Evolutionary conservation across 2,888 invertebrate species (phyloP).

Genomic region (Brenthis hecate): DNA sequence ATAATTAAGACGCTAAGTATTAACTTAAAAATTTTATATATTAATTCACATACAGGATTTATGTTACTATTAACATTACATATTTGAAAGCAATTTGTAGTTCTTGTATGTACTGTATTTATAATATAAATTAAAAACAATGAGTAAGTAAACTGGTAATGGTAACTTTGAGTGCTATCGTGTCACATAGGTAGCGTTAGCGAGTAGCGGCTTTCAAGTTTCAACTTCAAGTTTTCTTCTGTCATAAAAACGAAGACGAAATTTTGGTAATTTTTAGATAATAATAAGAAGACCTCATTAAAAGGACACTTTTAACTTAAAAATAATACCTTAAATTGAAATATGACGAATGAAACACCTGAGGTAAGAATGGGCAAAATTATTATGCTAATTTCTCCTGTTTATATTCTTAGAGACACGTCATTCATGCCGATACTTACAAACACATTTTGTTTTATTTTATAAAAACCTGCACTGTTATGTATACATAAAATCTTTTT

Average conservation of each 20-base stretch:
- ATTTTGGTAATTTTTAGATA: background rate
- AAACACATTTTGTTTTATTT: background rate
- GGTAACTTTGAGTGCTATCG: conserved; percentile 1
- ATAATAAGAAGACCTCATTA: background rate
- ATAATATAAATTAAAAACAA: too few species aligned
- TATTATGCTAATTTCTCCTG: background rate
- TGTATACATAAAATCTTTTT: too few species aligned
- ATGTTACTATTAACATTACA: too few species aligned
- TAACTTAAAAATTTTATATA: too few species aligned
- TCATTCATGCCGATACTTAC: conserved; percentile 43
- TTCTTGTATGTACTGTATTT: too few species aligned
- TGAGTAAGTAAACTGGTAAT: background rate
- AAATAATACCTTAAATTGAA: background rate
- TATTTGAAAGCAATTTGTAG: too few species aligned
- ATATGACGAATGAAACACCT: conserved; percentile 61
- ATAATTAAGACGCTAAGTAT: too few species aligned
- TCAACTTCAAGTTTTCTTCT: conserved; percentile 1
- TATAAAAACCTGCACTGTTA: background rate
- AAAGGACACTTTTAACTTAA: background rate
- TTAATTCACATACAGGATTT: too few species aligned
- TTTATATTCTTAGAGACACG: conserved; percentile 49
- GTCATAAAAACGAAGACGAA: background rate
- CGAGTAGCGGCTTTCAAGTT: background rate
- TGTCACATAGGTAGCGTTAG: background rate
- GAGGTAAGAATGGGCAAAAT: conserved; percentile 56